phyloP scores from a whole-genome alignment of 1,140 invertebrate genomes.

The Augochlora pura region DNA sequence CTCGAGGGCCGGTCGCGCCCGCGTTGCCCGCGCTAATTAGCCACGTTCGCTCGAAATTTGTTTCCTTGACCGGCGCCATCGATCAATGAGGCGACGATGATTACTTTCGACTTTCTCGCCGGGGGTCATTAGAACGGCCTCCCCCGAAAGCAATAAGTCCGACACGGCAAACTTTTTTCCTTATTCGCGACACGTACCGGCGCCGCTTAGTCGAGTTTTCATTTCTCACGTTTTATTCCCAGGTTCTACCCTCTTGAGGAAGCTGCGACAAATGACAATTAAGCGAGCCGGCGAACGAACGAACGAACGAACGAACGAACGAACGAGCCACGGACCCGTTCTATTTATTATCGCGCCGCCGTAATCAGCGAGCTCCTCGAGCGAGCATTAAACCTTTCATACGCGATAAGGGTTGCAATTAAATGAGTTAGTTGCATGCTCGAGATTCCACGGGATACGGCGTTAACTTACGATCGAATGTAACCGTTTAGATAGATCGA shows the following conservation, averaged over 20 bases:
- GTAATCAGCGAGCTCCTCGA: conserved; percentile 6
- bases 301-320: too few relatives aligned
- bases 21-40: not conserved
- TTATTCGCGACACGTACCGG: conserved; percentile 73
- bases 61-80: conserved; percentile 37
- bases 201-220: conserved; percentile 32
- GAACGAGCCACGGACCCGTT: not conserved
- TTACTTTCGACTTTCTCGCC: conserved; percentile 61
- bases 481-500: conserved; percentile 4
- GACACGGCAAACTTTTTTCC: conserved; percentile 56
- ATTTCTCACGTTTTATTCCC: conserved; percentile 33
- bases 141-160: conserved; percentile 67
- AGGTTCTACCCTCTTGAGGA: not conserved
- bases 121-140: conserved; percentile 66
- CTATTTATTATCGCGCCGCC: conserved; percentile 14
- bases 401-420: not conserved
- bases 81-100: conserved; percentile 70
- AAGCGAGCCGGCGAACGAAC: not conserved
- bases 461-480: not conserved
- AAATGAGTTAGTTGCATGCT: not conserved
- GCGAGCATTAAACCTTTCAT: not conserved
- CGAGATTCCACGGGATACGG: not conserved
- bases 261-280: conserved; percentile 6
- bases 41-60: conserved; percentile 23
- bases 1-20: not conserved